phyloP scores from a whole-genome alignment of 2,113 vertebrate genomes.

The Amphiprion percula region DNA sequence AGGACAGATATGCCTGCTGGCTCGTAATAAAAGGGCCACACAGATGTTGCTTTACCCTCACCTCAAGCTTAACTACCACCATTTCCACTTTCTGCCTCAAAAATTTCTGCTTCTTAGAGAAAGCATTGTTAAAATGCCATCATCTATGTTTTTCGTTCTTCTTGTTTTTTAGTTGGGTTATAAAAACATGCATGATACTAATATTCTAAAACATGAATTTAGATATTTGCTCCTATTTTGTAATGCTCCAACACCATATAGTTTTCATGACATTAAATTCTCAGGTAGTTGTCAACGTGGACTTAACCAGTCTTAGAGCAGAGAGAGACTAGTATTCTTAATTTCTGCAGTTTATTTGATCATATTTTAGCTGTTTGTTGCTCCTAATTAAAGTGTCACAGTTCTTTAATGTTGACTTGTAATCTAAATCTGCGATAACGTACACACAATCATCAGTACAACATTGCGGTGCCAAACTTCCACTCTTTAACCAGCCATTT shows the following conservation, averaged over 20 bases:
- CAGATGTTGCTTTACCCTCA: constrained; percentile 60
- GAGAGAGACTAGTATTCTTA: too few relatives aligned
- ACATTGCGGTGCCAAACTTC: too few relatives aligned
- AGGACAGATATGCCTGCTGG: constrained; percentile 53
- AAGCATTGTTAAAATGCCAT: neutral
- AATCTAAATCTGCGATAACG: too few relatives aligned
- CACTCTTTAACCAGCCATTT: too few relatives aligned
- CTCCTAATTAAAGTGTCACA: neutral
- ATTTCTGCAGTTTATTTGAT: too few relatives aligned
- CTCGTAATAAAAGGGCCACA: constrained; percentile 44
- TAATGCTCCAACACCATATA: neutral
- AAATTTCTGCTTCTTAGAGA: constrained; percentile 4
- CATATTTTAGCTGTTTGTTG: neutral
- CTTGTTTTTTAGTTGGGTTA: neutral
- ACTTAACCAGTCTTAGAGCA: too few relatives aligned
- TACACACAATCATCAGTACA: too few relatives aligned
- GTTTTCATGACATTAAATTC: too few relatives aligned
- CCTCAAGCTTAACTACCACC: constrained; percentile 25
- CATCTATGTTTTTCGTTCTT: neutral
- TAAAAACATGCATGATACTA: neutral
- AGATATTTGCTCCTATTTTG: neutral
- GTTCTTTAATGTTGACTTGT: too few relatives aligned
- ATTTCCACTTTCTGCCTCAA: constrained; percentile 4
- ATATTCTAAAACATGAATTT: neutral
- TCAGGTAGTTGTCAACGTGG: too few relatives aligned